Evolutionary conservation across 2,797 vertebrate species (phyloP).

Genomic region (Fistularia tabacaria): DNA sequence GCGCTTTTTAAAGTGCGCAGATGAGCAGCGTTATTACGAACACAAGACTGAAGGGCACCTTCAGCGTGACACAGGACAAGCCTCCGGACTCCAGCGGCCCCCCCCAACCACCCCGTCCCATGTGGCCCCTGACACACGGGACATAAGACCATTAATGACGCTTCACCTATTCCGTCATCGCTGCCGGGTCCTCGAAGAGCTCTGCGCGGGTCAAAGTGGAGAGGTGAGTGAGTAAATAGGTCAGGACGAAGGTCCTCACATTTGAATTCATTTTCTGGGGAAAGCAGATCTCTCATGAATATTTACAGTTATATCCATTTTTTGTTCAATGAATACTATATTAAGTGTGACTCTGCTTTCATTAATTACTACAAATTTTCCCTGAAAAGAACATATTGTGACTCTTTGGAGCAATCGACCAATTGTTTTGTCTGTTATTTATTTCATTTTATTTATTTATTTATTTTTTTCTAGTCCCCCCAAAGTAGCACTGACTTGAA

Average conservation of each 20-base stretch:
- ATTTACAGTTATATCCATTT: constrained; percentile 39
- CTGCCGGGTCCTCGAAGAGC: constrained; percentile 26
- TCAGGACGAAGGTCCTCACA: constrained; percentile 21
- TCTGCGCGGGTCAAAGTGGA: constrained; percentile 38
- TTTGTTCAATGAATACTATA: constrained; percentile 39
- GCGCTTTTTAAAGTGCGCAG: constrained; percentile 39
- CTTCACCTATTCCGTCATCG: constrained; percentile 13
- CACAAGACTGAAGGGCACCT: constrained; percentile 70
- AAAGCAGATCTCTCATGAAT: constrained; percentile 41
- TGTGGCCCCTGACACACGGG: not conserved
- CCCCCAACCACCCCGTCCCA: constrained; percentile 1
- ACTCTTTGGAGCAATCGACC: constrained; percentile 19
- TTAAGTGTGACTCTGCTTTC: constrained; percentile 23
- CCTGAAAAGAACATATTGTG: constrained; percentile 14
- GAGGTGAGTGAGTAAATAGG: constrained; percentile 33
- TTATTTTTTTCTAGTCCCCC: too few relatives aligned
- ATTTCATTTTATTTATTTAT: too few relatives aligned
- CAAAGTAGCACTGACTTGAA: too few relatives aligned
- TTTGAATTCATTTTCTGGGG: constrained; percentile 34
- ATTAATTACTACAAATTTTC: constrained; percentile 8
- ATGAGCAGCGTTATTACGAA: constrained; percentile 62
- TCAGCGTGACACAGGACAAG: constrained; percentile 67
- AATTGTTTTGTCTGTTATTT: too few relatives aligned
- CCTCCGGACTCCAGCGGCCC: constrained; percentile 31
- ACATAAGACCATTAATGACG: constrained; percentile 14